Evolutionary conservation across 2,797 vertebrate species (phyloP), one percentile per base, ranked within the genome.

Genomic region (Champsocephalus gunnari): DNA sequence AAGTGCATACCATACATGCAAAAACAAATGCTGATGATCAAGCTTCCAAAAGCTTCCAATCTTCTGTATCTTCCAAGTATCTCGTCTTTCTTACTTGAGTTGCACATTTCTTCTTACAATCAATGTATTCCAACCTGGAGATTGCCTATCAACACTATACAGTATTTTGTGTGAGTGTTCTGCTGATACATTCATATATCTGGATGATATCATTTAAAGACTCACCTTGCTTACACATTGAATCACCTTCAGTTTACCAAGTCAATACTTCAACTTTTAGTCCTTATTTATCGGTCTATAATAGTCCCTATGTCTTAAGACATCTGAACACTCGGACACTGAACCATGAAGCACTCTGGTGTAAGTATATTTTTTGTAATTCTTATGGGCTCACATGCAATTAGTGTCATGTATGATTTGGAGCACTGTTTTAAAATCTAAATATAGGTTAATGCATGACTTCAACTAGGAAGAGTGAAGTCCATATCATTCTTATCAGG

Each of bases 201-300:
- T 44, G 5, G 3, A 79, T 72, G 5, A 4, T 13, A 49, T 9
- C 62, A 43, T 59, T 66, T 63, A 28, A 63, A 44, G 13, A 91
- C 82, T 90, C 78, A 88, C 79, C 82, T 85, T 81, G 24, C 6
- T 28, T 9, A 66, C 60, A 79, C 70, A 71, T 66, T 75, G 47
- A 13, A 65, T n/a, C n/a, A 55, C 54, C 53, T 76, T 79, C 51
- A 71, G 41, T 77, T 80, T 71, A 44, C 81, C 53, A 53, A 81
- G 67, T 84, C 63, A 74, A 48, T 57, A 61, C 4, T 67, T 62
- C 11, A 59, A 66, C 34, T 16, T 53, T 77, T 72, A 71, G 58
- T 65, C 47, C 5, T 38, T 21, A 17, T 67, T 32, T 10, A 67
- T 77, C 71, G 73, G 49, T 74, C 45, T 58, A 13, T 38, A 55